Percentiles rank a stretch among this genome's conserved stretches.
Conservation (phyloP, 2,113 vertebrate species). For the Genyomyrus donnyi region DNA sequence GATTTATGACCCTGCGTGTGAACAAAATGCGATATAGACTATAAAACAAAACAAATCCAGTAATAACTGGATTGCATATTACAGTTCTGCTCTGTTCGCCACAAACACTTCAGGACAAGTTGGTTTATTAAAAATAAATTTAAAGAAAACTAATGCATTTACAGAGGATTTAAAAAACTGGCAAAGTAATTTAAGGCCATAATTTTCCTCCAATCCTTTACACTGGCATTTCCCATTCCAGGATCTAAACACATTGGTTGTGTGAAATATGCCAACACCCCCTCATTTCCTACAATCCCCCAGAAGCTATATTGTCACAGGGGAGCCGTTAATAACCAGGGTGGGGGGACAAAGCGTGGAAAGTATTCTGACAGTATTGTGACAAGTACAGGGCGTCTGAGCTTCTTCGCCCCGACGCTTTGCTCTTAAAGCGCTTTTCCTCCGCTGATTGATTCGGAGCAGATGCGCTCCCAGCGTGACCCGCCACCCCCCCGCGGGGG, state of each 20-base stretch:
- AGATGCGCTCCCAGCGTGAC: conserved; percentile 30
- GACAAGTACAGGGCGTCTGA: conserved; percentile 71
- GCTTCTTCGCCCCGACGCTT: conserved; percentile 39
- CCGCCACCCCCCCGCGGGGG: conserved; percentile 1
- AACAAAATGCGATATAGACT: neutral
- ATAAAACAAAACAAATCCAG: neutral
- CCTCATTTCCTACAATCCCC: conserved; percentile 33
- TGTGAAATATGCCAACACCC: conserved; percentile 21
- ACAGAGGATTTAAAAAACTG: neutral
- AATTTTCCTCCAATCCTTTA: neutral
- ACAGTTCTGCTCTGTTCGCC: neutral
- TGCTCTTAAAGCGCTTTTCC: conserved; percentile 41
- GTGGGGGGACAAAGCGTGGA: conserved; percentile 29
- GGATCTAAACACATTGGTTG: neutral
- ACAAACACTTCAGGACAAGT: neutral
- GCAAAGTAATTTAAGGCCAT: neutral
- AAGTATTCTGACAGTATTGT: conserved; percentile 71
- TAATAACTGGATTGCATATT: neutral
- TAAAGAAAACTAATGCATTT: neutral
- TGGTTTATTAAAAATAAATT: neutral
- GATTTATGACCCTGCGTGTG: neutral
- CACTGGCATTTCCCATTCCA: neutral
- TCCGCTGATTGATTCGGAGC: conserved; percentile 36
- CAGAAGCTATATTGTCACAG: conserved; percentile 30
- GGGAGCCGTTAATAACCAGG: conserved; percentile 36